Conservation (phyloP, 64 coral and sea anemone genomes). For the Pocillopora verrucosa region DNA sequence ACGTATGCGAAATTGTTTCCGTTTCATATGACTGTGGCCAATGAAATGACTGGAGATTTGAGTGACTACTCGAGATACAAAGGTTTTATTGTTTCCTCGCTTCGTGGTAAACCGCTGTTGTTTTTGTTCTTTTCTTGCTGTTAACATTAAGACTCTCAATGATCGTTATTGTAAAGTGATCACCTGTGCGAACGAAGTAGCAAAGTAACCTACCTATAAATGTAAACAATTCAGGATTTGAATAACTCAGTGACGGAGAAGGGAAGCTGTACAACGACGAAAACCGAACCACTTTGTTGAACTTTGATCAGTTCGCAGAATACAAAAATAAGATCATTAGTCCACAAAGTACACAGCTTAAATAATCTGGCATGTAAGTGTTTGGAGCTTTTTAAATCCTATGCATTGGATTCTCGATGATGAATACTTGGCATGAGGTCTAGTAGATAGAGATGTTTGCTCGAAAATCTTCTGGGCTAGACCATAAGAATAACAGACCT, state of each 20-base stretch:
- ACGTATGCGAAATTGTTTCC: conserved; percentile 17
- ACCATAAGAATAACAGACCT: no score
- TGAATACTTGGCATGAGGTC: no score
- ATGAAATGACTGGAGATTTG: background rate
- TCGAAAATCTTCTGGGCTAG: no score
- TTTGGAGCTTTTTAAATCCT: no score
- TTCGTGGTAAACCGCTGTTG: conserved; percentile 23
- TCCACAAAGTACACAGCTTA: no score
- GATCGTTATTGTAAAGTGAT: background rate
- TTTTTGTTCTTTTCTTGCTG: background rate
- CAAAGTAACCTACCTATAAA: conserved; percentile 8
- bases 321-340: no score
- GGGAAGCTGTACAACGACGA: no score
- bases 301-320: no score
- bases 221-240: background rate
- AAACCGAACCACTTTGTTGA: no score
- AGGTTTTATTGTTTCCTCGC: conserved; percentile 18
- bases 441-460: no score
- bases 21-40: background rate
- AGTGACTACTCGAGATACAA: background rate
- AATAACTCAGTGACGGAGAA: background rate
- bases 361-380: no score
- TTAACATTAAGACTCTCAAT: background rate
- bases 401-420: no score
- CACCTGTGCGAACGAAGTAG: conserved; percentile 2